Percentiles rank a stretch among this genome's conserved stretches.
Evolutionary conservation across 2,113 vertebrate genomes (phyloP).

Genomic region (Nycticebus coucang): DNA sequence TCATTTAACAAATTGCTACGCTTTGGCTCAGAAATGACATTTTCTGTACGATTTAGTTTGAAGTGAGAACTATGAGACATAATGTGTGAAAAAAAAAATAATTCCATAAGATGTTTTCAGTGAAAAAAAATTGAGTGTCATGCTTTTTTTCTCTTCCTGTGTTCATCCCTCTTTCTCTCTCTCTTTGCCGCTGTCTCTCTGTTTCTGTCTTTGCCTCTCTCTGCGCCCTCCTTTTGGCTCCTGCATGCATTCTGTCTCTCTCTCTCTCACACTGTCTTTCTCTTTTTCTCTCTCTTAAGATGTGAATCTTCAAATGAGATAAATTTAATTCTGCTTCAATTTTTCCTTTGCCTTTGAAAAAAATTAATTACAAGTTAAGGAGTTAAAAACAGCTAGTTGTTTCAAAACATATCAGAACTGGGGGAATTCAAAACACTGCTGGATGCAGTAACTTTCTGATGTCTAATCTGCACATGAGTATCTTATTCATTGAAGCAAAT

Average conservation of each 20-base stretch:
- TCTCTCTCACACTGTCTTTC: background rate
- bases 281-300: background rate
- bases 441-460: background rate
- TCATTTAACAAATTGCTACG: background rate
- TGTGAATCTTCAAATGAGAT: background rate
- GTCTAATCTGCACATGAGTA: background rate
- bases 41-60: constrained; percentile 63
- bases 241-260: background rate
- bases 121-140: background rate
- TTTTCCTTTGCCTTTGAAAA: constrained; percentile 25
- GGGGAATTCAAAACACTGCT: background rate
- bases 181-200: background rate
- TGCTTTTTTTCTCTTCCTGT: constrained; percentile 19
- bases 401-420: background rate
- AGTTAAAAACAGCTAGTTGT: background rate
- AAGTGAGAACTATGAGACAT: constrained; percentile 59
- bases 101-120: constrained; percentile 50
- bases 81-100: constrained; percentile 63
- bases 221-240: background rate
- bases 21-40: constrained; percentile 52
- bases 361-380: constrained; percentile 45
- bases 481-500: background rate
- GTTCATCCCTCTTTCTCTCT: background rate
- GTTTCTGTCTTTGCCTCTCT: background rate
- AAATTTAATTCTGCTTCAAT: background rate